These are phyloP conservation scores for Heliconius melpomene DNA, from an alignment of 1,140 invertebrate species.

Conservation along the genomic window DNA sequence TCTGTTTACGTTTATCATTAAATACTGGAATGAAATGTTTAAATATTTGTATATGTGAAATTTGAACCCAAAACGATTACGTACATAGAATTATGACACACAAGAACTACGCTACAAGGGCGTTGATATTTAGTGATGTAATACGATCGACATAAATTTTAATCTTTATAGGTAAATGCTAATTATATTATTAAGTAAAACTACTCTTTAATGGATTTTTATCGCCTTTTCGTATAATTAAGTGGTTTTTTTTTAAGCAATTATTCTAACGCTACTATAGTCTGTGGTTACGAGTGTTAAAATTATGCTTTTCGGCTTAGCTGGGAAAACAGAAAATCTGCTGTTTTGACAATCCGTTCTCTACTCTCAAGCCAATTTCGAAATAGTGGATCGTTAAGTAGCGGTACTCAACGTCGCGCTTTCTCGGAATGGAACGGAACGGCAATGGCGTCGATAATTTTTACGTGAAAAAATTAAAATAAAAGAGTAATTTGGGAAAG, in stretches of 20 bases:
- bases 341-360: no score
- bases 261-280: neutral
- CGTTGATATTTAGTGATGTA: neutral
- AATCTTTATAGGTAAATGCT: neutral
- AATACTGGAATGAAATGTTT: neutral
- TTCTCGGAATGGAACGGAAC: no score
- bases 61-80: neutral
- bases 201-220: slow-evolving; percentile 1
- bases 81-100: neutral
- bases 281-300: neutral
- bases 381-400: no score
- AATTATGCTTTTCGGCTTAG: neutral
- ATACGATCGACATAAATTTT: neutral
- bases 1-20: no score
- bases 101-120: neutral
- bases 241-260: neutral
- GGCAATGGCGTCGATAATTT: no score
- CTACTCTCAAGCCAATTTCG: no score
- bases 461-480: no score
- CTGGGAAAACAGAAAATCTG: no score
- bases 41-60: neutral
- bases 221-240: neutral
- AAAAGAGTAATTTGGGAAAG: no score
- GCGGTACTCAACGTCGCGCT: no score
- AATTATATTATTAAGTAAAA: neutral